Base-by-base conservation (phyloP, 2,113 vertebrate genomes). In the Dissostichus mawsoni region DNA sequence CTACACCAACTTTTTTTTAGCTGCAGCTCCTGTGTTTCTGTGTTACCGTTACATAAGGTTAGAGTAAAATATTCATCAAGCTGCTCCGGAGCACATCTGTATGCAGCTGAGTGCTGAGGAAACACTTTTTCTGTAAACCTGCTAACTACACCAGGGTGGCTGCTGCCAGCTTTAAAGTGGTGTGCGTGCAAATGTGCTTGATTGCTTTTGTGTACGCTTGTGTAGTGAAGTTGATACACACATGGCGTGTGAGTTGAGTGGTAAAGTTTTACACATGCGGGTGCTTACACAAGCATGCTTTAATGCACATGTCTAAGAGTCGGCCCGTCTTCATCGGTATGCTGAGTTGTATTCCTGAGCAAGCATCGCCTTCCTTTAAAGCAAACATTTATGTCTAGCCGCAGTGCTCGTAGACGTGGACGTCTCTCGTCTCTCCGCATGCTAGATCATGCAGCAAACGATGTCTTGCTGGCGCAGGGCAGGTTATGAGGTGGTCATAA, bases 31-130 rank as follows among this genome's bases (percentile, higher is more conserved):
- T 44, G 50, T 41, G 85, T 87, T 76, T 65, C 81, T 18, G 52
- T 83, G 90, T 84, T 74, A 74, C 78, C 23, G 23, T 93, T 93
- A 91, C 89, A 83, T 90, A 93, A 94, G 83, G 71, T 41, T 77
- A 16, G 53, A 86, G 90, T 95, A 78, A 94, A 95, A 94, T 94
- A 94, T 95, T 94, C 87, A 94, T 93, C 77, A 83, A 51, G 81
- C 75, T 78, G 71, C 86, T 89, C 82, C 84, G 78, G 84, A 91
- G 67, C 76, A 87, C 81, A 90, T 93, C 87, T 90, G 88, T 88
- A 92, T 86, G 83, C 84, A 79, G 81, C 84, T 47, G 70, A 85
- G 78, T 90, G 92, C 93, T 92, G 83, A 92, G 87, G 86, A 91
- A 90, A 90, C 89, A 89, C 84, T 90, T 94, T 41, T 91, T 87